Conservation (phyloP, 2,888 invertebrate species). For the Heliconius aoede region DNA sequence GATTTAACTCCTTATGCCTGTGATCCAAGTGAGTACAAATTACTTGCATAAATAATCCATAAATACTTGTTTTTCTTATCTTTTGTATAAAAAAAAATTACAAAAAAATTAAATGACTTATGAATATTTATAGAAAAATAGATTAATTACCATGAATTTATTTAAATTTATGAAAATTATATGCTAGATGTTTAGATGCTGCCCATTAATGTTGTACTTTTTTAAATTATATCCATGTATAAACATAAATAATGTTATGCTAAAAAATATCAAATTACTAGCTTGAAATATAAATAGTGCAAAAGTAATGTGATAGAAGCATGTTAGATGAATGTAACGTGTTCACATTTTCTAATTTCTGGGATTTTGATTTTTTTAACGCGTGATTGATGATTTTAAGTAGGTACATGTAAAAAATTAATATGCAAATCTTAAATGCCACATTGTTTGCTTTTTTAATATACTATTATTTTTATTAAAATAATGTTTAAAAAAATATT, state of each 20-base stretch:
- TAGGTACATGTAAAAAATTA: too few relatives aligned
- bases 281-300: neutral
- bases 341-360: too few relatives aligned
- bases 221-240: neutral
- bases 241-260: neutral
- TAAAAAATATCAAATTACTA: neutral
- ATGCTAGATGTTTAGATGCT: neutral
- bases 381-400: too few relatives aligned
- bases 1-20: slow-evolving; percentile 94
- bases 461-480: too few relatives aligned
- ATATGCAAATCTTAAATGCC: too few relatives aligned
- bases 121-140: neutral
- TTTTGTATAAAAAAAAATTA: too few relatives aligned
- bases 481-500: too few relatives aligned
- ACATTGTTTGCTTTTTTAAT: too few relatives aligned
- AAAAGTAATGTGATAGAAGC: neutral
- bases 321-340: neutral
- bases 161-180: neutral
- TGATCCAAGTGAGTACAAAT: slow-evolving; percentile 86
- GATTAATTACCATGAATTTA: neutral
- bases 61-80: neutral
- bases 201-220: neutral
- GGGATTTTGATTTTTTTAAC: too few relatives aligned
- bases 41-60: neutral
- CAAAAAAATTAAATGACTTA: neutral